These are phyloP conservation scores for Branchinecta lynchi DNA, from an alignment of 1,140 invertebrate genomes.

Conservation along the genomic window DNA sequence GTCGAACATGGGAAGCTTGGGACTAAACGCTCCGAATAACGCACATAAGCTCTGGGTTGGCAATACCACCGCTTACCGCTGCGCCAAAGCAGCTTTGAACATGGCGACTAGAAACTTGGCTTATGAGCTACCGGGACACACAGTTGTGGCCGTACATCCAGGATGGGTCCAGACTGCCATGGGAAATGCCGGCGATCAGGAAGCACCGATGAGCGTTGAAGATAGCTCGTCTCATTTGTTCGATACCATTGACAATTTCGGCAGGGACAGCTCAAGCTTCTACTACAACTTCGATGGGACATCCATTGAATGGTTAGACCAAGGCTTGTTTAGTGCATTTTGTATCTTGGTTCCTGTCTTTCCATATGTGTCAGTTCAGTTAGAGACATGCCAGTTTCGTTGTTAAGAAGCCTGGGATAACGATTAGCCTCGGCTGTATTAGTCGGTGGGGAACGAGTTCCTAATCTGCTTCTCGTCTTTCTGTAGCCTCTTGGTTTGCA, in stretches of 20 bases:
- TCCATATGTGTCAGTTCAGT: too few relatives aligned
- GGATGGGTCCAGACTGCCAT: conserved; percentile 19
- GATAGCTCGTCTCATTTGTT: conserved; percentile 14
- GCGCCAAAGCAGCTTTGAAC: conserved; percentile 19
- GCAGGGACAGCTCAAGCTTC: conserved; percentile 14
- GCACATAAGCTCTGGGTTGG: conserved; percentile 16
- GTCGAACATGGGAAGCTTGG: conserved; percentile 18
- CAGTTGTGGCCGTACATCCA: conserved; percentile 18
- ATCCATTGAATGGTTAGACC: conserved; percentile 16
- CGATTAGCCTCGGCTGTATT: too few relatives aligned
- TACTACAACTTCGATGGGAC: conserved; percentile 19
- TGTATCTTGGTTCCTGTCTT: too few relatives aligned
- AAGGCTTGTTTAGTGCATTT: too few relatives aligned
- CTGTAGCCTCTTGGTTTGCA: too few relatives aligned
- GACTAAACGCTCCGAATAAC: conserved; percentile 17
- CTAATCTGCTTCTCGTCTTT: too few relatives aligned
- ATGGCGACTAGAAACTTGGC: conserved; percentile 19
- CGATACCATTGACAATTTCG: conserved; percentile 3
- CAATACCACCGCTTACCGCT: conserved; percentile 19
- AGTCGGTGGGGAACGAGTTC: too few relatives aligned
- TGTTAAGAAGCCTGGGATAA: too few relatives aligned
- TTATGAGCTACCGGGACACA: conserved; percentile 16
- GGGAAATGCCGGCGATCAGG: conserved; percentile 17
- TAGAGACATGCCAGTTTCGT: too few relatives aligned
- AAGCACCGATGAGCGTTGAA: conserved; percentile 15